Evolutionary conservation across 1,140 invertebrate species (phyloP).

Genomic region (Drosophila pachea): DNA sequence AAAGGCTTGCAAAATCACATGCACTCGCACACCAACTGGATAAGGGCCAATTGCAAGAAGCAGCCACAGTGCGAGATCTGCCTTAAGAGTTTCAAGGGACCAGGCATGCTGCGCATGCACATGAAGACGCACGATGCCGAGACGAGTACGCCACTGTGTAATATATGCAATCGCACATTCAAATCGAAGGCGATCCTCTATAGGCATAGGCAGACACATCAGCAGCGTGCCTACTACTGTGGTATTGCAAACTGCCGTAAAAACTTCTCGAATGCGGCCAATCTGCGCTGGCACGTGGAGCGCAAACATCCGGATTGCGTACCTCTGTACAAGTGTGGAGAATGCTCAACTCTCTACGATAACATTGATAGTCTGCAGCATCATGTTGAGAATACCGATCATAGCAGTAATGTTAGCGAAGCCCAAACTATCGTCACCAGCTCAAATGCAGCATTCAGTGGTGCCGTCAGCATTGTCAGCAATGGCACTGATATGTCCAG

Average conservation of each 20-base stretch:
- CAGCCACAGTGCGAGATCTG: conserved; percentile 82
- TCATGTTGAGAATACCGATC: conserved; percentile 70
- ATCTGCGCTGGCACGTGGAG: conserved; percentile 68
- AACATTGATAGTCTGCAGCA: conserved; percentile 62
- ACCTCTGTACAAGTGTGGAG: conserved; percentile 67
- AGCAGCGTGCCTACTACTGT: conserved; percentile 75
- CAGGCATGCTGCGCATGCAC: conserved; percentile 82
- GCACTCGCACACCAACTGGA: conserved; percentile 82
- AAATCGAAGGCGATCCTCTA: conserved; percentile 81
- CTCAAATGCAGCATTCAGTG: conserved; percentile 51
- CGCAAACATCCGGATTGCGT: conserved; percentile 70
- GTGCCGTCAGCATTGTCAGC: conserved; percentile 68
- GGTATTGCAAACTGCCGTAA: conserved; percentile 74
- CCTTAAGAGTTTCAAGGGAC: conserved; percentile 81
- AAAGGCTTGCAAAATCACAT: conserved; percentile 82
- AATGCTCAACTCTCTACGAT: conserved; percentile 61
- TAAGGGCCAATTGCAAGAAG: conserved; percentile 82
- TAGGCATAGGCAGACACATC: conserved; percentile 82
- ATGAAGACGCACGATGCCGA: conserved; percentile 82
- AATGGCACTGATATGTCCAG: conserved; percentile 62
- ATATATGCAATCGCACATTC: conserved; percentile 81
- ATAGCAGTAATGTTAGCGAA: conserved; percentile 33
- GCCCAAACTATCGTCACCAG: conserved; percentile 12
- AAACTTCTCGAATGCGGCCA: conserved; percentile 68
- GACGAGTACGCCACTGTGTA: conserved; percentile 81